Percentiles rank a stretch among this genome's conserved stretches.
These are phyloP conservation scores for Borostomias antarcticus DNA, from an alignment of 2,797 vertebrate species.

Conservation along the genomic window DNA sequence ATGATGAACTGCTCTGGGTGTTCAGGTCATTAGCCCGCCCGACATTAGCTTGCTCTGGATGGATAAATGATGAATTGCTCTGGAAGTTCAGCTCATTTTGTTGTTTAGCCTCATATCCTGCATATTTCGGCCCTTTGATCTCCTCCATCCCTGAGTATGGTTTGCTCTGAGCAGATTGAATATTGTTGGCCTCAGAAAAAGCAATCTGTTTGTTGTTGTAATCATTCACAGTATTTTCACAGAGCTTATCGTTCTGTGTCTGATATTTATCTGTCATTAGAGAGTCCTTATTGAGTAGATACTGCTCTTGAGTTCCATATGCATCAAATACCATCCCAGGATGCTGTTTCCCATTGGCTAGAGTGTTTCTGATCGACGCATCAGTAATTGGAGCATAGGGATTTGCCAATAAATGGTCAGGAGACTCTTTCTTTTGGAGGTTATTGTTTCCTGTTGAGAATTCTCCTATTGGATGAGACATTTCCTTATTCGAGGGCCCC, in stretches of 20 bases:
- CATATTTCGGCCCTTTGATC: constrained; percentile 32
- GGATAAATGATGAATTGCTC: constrained; percentile 19
- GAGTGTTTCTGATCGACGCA: constrained; percentile 23
- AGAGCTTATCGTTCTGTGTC: constrained; percentile 25
- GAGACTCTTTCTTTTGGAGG: constrained; percentile 18
- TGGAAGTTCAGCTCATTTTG: constrained; percentile 40
- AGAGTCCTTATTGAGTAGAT: constrained; percentile 29
- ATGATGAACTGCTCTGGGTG: constrained; percentile 43
- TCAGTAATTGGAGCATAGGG: constrained; percentile 29
- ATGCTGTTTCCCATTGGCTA: constrained; percentile 36
- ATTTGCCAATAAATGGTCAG: constrained; percentile 9
- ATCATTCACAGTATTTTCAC: too few relatives aligned
- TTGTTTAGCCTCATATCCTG: constrained; percentile 27
- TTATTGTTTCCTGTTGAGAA: neutral
- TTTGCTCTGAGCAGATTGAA: constrained; percentile 45
- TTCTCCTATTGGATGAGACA: constrained; percentile 17
- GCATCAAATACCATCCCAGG: constrained; percentile 28
- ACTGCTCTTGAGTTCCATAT: constrained; percentile 32
- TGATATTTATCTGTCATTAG: constrained; percentile 36
- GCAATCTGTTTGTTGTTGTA: constrained; percentile 26
- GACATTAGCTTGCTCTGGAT: constrained; percentile 39
- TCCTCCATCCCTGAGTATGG: constrained; percentile 34
- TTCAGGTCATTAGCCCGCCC: constrained; percentile 47
- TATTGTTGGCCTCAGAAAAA: constrained; percentile 32
- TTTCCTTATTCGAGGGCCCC: constrained; percentile 38